Conservation (phyloP, 2,888 invertebrate genomes). For the Athetis lepigone region DNA sequence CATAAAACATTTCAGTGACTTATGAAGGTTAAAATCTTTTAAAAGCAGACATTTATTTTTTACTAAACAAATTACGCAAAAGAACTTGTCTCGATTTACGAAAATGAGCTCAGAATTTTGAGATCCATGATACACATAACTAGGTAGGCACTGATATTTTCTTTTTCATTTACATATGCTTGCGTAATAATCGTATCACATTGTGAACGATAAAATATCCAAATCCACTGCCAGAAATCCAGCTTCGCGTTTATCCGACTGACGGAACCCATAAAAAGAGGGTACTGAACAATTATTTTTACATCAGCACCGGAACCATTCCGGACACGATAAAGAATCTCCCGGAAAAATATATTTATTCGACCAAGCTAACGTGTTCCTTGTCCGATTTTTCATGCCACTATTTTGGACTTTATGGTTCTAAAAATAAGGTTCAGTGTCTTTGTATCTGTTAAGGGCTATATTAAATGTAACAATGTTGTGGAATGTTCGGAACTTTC, state of each 20-base stretch:
- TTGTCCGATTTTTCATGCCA: constrained; percentile 23
- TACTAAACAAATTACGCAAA: constrained; percentile 31
- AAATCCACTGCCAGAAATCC: constrained; percentile 65
- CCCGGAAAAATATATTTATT: constrained; percentile 79
- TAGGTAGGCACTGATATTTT: constrained; percentile 24
- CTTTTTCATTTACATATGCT: constrained; percentile 54
- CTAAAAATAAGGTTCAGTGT: constrained; percentile 47
- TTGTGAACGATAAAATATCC: constrained; percentile 63
- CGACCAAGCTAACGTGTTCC: constrained; percentile 63
- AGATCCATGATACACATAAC: constrained; percentile 21
- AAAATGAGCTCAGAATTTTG: constrained; percentile 32
- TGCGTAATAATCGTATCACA: constrained; percentile 50
- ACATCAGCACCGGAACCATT: constrained; percentile 79
- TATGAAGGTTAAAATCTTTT: constrained; percentile 27
- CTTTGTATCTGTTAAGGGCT: background rate
- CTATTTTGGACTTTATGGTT: constrained; percentile 55
- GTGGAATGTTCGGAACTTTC: constrained; percentile 71
- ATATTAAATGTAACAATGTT: constrained; percentile 56
- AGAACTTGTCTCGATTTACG: constrained; percentile 30
- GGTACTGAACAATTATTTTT: constrained; percentile 79
- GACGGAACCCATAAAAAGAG: constrained; percentile 71
- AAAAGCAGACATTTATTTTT: constrained; percentile 23
- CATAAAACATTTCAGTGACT: constrained; percentile 22
- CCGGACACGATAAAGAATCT: constrained; percentile 79
- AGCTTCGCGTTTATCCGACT: constrained; percentile 67